Percentiles rank a stretch among this genome's conserved stretches.
These are phyloP conservation scores for Protonemura montana DNA, from an alignment of 2,888 invertebrate species.

Conservation along the genomic window DNA sequence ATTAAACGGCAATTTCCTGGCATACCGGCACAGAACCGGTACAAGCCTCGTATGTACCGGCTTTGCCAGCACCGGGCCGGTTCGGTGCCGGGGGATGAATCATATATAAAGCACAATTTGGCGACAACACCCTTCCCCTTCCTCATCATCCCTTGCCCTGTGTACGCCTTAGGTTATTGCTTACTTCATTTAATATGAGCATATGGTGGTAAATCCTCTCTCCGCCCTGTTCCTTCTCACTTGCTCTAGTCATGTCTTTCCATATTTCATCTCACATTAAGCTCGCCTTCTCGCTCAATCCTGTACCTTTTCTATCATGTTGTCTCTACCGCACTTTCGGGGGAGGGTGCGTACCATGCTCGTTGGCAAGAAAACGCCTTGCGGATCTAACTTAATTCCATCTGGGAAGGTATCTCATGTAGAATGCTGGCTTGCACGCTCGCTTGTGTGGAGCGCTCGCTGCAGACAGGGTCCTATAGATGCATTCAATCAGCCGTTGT, in stretches of 20 bases:
- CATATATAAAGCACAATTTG: constrained; percentile 39
- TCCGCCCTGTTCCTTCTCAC: not conserved
- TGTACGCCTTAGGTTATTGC: constrained; percentile 42
- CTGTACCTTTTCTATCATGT: too few relatives aligned
- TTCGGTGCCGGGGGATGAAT: constrained; percentile 23
- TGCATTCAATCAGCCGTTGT: not conserved
- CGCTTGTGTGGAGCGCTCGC: not conserved
- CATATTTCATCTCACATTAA: not conserved
- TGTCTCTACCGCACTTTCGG: not conserved
- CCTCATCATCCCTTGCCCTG: not conserved
- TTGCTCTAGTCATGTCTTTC: not conserved
- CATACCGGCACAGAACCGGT: not conserved
- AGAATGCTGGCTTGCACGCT: not conserved
- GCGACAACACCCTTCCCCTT: constrained; percentile 40
- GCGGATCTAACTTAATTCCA: not conserved
- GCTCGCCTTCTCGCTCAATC: not conserved
- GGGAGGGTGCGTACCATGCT: not conserved
- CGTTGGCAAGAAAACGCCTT: not conserved
- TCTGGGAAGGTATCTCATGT: not conserved
- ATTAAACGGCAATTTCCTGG: constrained; percentile 49
- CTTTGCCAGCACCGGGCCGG: not conserved
- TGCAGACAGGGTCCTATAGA: not conserved
- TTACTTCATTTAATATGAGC: constrained; percentile 45
- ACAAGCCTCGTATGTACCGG: constrained; percentile 17
- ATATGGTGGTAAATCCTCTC: constrained; percentile 28